Base-by-base conservation (phyloP, 2,113 vertebrate genomes). In the Passer montanus region DNA sequence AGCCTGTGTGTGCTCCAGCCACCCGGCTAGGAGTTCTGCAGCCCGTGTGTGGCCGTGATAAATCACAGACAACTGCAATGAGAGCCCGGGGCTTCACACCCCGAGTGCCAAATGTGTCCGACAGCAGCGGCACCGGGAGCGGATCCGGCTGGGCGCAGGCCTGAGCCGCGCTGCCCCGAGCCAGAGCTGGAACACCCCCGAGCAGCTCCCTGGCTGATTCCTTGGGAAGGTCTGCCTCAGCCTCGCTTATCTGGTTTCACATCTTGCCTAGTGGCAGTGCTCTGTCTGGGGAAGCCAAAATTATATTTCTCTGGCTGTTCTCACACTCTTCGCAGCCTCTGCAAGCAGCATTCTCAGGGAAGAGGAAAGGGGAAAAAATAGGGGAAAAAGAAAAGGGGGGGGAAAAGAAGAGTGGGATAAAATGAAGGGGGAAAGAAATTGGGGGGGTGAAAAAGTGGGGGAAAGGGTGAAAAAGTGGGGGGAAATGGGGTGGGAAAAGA, bases 11-110 rank as follows among this genome's bases (percentile, higher is more conserved):
- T 15, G 92, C 77, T 89, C n/a, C 63, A 74, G 95, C 88, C 82
- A 24, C 66, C 2, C 11, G 4, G 64, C 87, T 74, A 75, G 41
- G 49, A 93, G 80, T 6, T 52, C 2, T 41, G 79, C 56, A 30
- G 85, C n/a, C 52, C 18, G 8, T 7, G n/a, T 19, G 86, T 35
- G 84, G 77, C 80, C 16, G 5, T 15, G 79, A 81, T 58, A 62
- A 96, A 95, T 78, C 31, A 82, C 84, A 90, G 70, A 18, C 75
- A 33, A 33, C 59, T 37, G 89, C 93, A 84, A 33, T 82, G 70
- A 84, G 3, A 55, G 67, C 4, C 23, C 0, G 3, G 21, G 41
- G 49, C 85, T 92, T 67, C 55, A 70, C 74, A n/a, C 12, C 33
- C 55, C 3, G 33, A 69, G 55, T 5, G 46, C 53, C 3, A 0